Evolutionary conservation across 2,888 invertebrate species (phyloP).

Genomic region (Ochropacha duplaris): DNA sequence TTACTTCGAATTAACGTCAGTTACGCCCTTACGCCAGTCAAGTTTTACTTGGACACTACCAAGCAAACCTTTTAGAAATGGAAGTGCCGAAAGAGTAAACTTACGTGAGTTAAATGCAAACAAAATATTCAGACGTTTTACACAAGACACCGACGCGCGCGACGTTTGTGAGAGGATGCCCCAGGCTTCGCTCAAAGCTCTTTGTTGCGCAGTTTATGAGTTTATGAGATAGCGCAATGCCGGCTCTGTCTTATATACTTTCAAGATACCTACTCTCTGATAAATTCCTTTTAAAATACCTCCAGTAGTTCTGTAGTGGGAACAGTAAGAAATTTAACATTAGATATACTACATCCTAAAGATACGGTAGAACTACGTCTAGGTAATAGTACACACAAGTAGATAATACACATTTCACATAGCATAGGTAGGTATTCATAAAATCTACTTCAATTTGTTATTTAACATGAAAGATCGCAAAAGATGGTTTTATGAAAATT

Average conservation of each 20-base stretch:
- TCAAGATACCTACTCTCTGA: not conserved
- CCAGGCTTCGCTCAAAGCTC: conserved; percentile 22
- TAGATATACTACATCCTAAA: too few species aligned
- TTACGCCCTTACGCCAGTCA: not conserved
- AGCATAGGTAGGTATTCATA: too few species aligned
- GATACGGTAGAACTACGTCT: too few species aligned
- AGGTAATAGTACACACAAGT: too few species aligned
- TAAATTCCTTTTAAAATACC: not conserved
- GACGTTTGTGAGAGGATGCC: conserved; percentile 8
- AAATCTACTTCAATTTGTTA: too few species aligned
- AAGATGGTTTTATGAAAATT: not conserved
- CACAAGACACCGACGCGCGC: not conserved
- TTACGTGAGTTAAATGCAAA: conserved; percentile 16
- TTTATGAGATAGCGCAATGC: conserved; percentile 16
- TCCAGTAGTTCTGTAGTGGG: not conserved
- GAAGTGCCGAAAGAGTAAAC: not conserved
- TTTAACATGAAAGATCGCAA: not conserved
- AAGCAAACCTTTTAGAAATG: not conserved
- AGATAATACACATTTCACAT: too few species aligned
- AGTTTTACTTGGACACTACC: too few species aligned
- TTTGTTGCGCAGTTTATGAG: conserved; percentile 26
- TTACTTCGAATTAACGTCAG: too few species aligned
- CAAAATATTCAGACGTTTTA: not conserved
- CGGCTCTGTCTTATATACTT: not conserved
- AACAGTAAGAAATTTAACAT: too few species aligned